Evolutionary conservation across 2,113 vertebrate species (phyloP), one percentile per base, ranked within the genome.

Genomic region (Larimichthys polyactis): DNA sequence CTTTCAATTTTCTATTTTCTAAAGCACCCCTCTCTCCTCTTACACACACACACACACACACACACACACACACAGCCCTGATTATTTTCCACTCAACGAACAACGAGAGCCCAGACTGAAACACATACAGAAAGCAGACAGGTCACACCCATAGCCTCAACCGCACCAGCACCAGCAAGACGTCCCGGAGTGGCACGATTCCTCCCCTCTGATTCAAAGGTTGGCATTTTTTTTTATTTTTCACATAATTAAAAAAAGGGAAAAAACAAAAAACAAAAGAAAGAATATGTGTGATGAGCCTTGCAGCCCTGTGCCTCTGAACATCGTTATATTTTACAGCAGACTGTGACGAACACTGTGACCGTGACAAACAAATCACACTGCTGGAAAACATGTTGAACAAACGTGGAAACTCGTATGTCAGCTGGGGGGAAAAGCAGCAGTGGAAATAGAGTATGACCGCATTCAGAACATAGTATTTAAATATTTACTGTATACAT

Each of bases 1-100:
- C 83, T 89, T 91, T 91, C 88, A 87, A 84, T 92, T 91, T 89
- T 90, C 84, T 73, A 75, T 89, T 90, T 86, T 89, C 62, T 60
- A 81, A 85, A 72, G 67, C 46, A 3, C 59, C 63, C 49, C 32
- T 6, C 20, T 36, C 15, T 7, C 43, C 22, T 9, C 36, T 0
- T 44, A n/a, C 52, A 48, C 57, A 17, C 73, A 12, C 22, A 40
- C 57, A 27, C 27, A 49, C 57, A 27, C 27, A 49, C 44, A 20
- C 40, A 29, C 46, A 49, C 65, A 16, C 24, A 57, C 48, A 29
- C 22, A 52, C 16, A 62, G 32, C 24, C 20, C 78, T 83, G 83
- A 89, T 84, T 87, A 87, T 83, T 77, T 85, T 83, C 58, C 77
- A 59, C 67, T 79, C 52, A 24, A 24, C 24, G 67, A 58, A 78